These are phyloP conservation scores for Drosophila erecta DNA, from an alignment of 1,140 invertebrate genomes.

Conservation along the genomic window DNA sequence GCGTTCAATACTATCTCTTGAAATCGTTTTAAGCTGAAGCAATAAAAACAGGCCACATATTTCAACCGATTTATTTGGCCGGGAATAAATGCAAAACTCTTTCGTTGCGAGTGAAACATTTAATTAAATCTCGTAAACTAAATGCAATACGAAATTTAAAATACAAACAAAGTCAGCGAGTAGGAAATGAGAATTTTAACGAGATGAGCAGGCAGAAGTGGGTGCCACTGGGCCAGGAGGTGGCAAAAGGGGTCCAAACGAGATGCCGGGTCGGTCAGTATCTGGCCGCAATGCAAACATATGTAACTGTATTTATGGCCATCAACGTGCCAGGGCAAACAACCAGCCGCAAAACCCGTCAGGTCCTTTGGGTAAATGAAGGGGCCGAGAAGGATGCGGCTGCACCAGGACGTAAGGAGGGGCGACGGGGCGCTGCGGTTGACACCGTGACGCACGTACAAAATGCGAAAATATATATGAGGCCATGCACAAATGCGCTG, in stretches of 20 bases:
- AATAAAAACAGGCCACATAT: not conserved
- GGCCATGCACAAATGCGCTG: slow-evolving; percentile 37
- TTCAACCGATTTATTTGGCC: slow-evolving; percentile 22
- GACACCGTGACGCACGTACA: slow-evolving; percentile 76
- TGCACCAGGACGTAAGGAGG: not conserved
- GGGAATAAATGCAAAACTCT: slow-evolving; percentile 6
- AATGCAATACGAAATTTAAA: slow-evolving; percentile 42
- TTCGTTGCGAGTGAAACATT: slow-evolving; percentile 10
- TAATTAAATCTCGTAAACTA: slow-evolving; percentile 54
- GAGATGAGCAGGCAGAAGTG: slow-evolving; percentile 29
- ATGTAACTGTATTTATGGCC: slow-evolving; percentile 75
- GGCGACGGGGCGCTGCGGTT: slow-evolving; percentile 55
- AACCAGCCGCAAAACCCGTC: slow-evolving; percentile 52
- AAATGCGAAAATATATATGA: slow-evolving; percentile 76
- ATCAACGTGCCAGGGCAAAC: slow-evolving; percentile 67
- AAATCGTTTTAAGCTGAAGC: no score
- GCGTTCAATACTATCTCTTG: no score
- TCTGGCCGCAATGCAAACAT: slow-evolving; percentile 56
- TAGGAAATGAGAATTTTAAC: slow-evolving; percentile 72
- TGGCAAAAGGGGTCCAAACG: no score
- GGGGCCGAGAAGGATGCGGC: slow-evolving; percentile 1
- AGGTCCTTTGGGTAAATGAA: slow-evolving; percentile 25
- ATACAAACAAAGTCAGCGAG: slow-evolving; percentile 35
- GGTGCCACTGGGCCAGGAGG: not conserved
- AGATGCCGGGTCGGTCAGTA: not conserved